A percentile compares a stretch with the other conserved stretches of the same genome.
phyloP scores from a whole-genome alignment of 2,113 vertebrate genomes.

The Cervus canadensis region DNA sequence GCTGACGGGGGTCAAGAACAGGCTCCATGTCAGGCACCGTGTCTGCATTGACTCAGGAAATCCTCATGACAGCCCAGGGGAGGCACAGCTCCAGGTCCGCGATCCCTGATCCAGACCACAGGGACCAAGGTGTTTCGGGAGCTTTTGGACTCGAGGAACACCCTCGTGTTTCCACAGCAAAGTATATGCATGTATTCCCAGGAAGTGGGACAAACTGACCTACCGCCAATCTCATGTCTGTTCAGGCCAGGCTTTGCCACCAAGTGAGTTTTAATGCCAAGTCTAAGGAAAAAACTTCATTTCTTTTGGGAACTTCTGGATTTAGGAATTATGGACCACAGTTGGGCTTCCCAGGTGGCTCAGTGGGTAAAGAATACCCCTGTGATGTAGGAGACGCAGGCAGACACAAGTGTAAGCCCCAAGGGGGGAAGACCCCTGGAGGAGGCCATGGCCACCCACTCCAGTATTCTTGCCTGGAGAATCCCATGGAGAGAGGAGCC shows the following conservation, averaged over 20 bases:
- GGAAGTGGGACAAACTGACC: background rate
- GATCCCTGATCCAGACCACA: background rate
- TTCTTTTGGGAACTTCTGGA: background rate
- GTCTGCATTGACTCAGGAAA: background rate
- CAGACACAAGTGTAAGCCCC: background rate
- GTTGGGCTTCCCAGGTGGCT: background rate
- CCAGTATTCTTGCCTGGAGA: background rate
- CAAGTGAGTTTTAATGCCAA: background rate
- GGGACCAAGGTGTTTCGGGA: background rate
- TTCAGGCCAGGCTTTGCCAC: background rate
- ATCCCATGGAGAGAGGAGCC: background rate
- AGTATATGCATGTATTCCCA: background rate
- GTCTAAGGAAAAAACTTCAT: background rate
- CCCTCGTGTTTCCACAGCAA: background rate
- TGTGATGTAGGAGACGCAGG: background rate
- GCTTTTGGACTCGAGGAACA: background rate
- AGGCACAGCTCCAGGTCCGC: rapidly evolving
- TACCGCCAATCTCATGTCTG: no score
- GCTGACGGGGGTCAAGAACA: background rate
- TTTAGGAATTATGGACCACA: background rate
- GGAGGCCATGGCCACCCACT: background rate
- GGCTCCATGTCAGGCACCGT: rapidly evolving
- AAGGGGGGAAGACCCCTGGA: background rate
- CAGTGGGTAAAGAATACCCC: background rate
- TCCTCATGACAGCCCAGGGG: rapidly evolving